Evolutionary conservation across 2,888 invertebrate genomes (phyloP).

Genomic region (Clivina fossor): DNA sequence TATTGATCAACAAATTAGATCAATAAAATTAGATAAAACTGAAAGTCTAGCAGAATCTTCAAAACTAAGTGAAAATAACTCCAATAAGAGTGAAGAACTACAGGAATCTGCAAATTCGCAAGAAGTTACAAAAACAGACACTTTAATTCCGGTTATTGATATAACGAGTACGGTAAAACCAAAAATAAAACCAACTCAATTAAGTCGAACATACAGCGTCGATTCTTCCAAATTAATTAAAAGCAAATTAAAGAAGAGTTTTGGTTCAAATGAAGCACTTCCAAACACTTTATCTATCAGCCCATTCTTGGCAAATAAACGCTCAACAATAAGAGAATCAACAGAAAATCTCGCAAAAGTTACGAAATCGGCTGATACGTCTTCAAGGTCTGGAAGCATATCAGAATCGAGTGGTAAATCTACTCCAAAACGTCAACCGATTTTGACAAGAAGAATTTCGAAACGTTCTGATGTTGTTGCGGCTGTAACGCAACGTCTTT

Average conservation of each 20-base stretch:
- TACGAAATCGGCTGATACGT: slow-evolving; percentile 2
- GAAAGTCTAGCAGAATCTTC: too few relatives aligned
- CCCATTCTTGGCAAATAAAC: slow-evolving; percentile 11
- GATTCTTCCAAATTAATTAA: slow-evolving; percentile 41
- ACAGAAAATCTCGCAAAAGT: slow-evolving; percentile 14
- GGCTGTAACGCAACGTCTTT: slow-evolving; percentile 69
- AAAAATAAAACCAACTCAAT: slow-evolving; percentile 39
- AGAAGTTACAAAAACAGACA: slow-evolving; percentile 38
- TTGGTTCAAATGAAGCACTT: slow-evolving; percentile 44
- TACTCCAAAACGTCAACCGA: slow-evolving; percentile 37
- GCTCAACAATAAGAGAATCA: slow-evolving; percentile 14
- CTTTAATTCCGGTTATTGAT: slow-evolving; percentile 49
- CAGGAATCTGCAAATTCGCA: not conserved
- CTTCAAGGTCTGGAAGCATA: slow-evolving; percentile 27
- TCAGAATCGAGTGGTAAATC: slow-evolving; percentile 44
- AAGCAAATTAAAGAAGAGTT: slow-evolving; percentile 41
- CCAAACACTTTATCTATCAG: slow-evolving; percentile 23
- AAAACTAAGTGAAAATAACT: not conserved
- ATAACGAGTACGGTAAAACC: slow-evolving; percentile 43
- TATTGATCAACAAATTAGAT: too few relatives aligned
- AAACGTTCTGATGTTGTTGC: slow-evolving; percentile 70
- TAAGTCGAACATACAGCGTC: slow-evolving; percentile 46
- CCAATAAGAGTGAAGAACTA: not conserved
- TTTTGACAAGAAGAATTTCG: slow-evolving; percentile 44
- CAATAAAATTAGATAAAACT: too few relatives aligned